These are phyloP conservation scores for Azorinus chamasolen DNA, from an alignment of 2,888 invertebrate species.

Conservation along the genomic window DNA sequence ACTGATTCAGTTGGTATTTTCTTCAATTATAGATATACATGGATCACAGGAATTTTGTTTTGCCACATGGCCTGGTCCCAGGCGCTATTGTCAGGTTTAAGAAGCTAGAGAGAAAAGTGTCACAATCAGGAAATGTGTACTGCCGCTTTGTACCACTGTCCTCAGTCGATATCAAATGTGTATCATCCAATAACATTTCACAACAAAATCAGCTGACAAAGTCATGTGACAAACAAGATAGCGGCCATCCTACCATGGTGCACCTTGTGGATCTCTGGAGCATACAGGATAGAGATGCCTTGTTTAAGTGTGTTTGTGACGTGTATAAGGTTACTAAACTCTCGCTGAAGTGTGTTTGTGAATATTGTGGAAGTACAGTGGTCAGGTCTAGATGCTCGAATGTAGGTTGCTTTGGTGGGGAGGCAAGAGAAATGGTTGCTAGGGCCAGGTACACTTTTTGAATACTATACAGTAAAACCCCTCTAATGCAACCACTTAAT, in stretches of 20 bases:
- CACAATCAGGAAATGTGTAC: conserved; percentile 67
- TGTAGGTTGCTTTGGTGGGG: conserved; percentile 47
- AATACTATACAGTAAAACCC: too few species aligned
- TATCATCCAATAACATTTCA: background rate
- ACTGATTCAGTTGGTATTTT: background rate
- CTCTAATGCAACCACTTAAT: too few species aligned
- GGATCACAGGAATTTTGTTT: conserved; percentile 59
- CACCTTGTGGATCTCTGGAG: too few species aligned
- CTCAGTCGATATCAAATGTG: conserved; percentile 43
- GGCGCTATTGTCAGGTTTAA: conserved; percentile 60
- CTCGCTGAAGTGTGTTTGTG: conserved; percentile 68
- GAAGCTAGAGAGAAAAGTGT: conserved; percentile 66
- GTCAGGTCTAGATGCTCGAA: conserved; percentile 40
- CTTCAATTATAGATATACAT: conserved; percentile 63
- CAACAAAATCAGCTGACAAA: too few species aligned
- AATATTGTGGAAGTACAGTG: conserved; percentile 57
- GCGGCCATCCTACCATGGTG: too few species aligned
- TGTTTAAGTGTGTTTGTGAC: conserved; percentile 62
- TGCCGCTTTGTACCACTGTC: conserved; percentile 69
- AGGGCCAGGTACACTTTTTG: conserved; percentile 61
- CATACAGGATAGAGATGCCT: background rate
- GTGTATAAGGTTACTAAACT: conserved; percentile 63
- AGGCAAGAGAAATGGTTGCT: conserved; percentile 45
- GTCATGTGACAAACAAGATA: too few species aligned
- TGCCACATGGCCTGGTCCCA: conserved; percentile 68